Percentiles rank a stretch among this genome's conserved stretches.
Conservation (phyloP, 2,113 vertebrate genomes). For the Haemorhous mexicanus region DNA sequence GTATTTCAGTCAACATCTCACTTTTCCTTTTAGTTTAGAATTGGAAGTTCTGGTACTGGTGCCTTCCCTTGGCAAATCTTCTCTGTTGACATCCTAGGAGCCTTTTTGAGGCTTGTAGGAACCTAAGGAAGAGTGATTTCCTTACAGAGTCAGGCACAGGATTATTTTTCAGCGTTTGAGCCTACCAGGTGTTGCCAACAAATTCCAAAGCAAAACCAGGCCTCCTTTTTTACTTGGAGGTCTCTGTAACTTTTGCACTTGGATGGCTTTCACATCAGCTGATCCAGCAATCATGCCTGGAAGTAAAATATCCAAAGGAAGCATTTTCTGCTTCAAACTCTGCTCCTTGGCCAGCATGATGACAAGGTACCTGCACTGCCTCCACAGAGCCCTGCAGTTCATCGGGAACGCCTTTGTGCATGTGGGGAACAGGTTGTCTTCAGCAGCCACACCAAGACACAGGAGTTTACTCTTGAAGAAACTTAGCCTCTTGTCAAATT, state of each 20-base stretch:
- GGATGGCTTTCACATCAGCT: neutral
- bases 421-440: neutral
- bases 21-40: neutral
- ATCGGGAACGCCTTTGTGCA: neutral
- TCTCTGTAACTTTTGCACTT: neutral
- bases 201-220: neutral
- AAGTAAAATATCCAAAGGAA: neutral
- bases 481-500: neutral
- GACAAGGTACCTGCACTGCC: neutral
- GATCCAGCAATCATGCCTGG: neutral
- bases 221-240: neutral
- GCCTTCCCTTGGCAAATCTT: neutral
- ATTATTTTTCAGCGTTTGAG: neutral
- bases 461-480: neutral
- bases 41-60: neutral
- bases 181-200: neutral
- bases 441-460: neutral
- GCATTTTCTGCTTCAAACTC: neutral
- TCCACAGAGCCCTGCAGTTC: neutral
- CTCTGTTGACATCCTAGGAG: neutral
- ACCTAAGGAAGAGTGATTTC: neutral
- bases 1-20: neutral
- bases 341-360: neutral
- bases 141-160: neutral
- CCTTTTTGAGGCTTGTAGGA: neutral